Percentiles rank a stretch among this genome's conserved stretches.
phyloP scores from a whole-genome alignment of 2,797 vertebrate species.

The Sylvia borin region DNA sequence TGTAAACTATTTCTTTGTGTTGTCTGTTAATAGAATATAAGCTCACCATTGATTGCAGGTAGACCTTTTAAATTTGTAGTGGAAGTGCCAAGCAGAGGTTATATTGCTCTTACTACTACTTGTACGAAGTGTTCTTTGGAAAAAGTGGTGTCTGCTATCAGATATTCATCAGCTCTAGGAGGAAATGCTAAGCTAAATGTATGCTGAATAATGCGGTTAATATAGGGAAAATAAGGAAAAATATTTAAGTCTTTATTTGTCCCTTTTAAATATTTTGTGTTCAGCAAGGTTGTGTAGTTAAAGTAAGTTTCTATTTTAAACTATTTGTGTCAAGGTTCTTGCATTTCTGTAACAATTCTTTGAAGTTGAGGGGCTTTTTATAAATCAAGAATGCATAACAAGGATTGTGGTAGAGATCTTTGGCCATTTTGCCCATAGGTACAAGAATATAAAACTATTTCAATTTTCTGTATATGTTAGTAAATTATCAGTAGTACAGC shows the following conservation, averaged over 20 bases:
- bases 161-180: slow-evolving; percentile 63
- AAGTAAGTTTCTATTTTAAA: not conserved
- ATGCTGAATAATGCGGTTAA: slow-evolving; percentile 60
- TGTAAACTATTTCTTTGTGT: slow-evolving; percentile 26
- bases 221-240: slow-evolving; percentile 27
- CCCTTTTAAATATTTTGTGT: slow-evolving; percentile 20
- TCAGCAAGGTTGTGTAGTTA: not conserved
- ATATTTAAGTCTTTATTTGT: slow-evolving; percentile 48
- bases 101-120: slow-evolving; percentile 35
- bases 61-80: slow-evolving; percentile 1
- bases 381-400: not conserved
- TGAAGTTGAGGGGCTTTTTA: not conserved
- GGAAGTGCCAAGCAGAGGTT: not conserved
- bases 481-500: not conserved
- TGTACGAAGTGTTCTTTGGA: slow-evolving; percentile 63
- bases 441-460: not conserved
- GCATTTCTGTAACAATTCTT: not conserved
- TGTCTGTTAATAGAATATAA: slow-evolving; percentile 29
- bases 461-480: not conserved
- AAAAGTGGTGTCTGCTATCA: slow-evolving; percentile 65
- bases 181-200: slow-evolving; percentile 51
- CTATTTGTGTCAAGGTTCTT: not conserved
- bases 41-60: slow-evolving; percentile 55
- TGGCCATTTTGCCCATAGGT: not conserved
- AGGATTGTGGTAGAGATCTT: not conserved